These are phyloP conservation scores for Galago senegalensis DNA, from an alignment of 2,797 vertebrate genomes.

Conservation along the genomic window DNA sequence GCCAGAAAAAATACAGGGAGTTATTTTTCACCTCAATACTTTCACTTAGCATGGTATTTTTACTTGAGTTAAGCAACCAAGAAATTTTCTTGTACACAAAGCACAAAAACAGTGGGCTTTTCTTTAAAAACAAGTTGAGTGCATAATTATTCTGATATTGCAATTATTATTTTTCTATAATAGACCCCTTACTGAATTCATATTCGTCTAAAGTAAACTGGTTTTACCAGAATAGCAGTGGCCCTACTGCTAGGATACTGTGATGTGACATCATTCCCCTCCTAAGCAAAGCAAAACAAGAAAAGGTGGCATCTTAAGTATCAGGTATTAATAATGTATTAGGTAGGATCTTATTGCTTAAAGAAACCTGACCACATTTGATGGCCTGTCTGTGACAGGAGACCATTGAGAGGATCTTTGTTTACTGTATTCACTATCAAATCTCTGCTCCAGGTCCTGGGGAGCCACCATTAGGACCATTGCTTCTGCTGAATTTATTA, in stretches of 20 bases:
- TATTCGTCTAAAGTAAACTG: neutral
- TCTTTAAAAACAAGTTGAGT: conserved; percentile 34
- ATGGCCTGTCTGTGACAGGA: neutral
- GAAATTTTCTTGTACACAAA: conserved; percentile 40
- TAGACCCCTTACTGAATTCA: neutral
- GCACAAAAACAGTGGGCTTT: conserved; percentile 34
- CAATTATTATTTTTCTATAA: conserved; percentile 22
- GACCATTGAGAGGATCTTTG: too few relatives aligned
- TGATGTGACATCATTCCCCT: neutral
- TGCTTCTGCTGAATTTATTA: conserved; percentile 76
- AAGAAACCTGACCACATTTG: neutral
- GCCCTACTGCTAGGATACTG: neutral
- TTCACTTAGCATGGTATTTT: conserved; percentile 45
- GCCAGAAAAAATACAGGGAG: neutral
- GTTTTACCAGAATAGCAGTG: neutral
- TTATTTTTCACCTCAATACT: conserved; percentile 20
- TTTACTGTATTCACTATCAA: neutral
- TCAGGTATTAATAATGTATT: neutral
- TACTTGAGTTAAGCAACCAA: conserved; percentile 55
- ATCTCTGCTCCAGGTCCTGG: neutral
- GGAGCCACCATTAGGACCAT: neutral
- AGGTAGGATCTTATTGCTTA: neutral
- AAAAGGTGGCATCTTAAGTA: neutral
- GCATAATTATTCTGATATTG: conserved; percentile 28
- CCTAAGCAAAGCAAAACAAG: neutral